These are phyloP conservation scores for Drosophila albomicans DNA, from an alignment of 1,140 invertebrate genomes.

Conservation along the genomic window DNA sequence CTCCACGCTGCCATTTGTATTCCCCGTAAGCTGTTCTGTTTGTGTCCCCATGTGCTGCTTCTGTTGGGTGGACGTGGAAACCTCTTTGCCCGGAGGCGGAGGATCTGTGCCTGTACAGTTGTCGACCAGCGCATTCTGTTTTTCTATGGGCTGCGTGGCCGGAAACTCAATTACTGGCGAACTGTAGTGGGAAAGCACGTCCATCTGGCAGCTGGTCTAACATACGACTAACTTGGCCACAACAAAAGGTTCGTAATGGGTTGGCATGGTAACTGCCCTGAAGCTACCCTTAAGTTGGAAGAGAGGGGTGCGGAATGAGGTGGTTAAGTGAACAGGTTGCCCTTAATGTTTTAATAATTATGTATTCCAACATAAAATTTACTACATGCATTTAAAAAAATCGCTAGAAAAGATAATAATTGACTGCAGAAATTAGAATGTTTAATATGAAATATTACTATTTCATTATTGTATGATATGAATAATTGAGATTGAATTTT, in stretches of 20 bases:
- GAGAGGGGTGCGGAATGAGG: not conserved
- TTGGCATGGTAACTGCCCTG: constrained; percentile 46
- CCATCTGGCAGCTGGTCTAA: constrained; percentile 47
- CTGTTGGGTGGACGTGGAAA: constrained; percentile 49
- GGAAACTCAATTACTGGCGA: constrained; percentile 74
- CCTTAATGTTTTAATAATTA: too few relatives aligned
- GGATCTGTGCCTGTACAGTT: constrained; percentile 76
- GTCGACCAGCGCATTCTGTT: constrained; percentile 58
- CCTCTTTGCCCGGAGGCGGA: constrained; percentile 45
- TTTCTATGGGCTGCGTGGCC: constrained; percentile 64
- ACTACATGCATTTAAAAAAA: too few relatives aligned
- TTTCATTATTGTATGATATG: too few relatives aligned
- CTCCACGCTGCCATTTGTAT: not conserved
- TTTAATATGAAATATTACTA: too few relatives aligned
- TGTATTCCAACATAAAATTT: too few relatives aligned
- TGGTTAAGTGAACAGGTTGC: too few relatives aligned
- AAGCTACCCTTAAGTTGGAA: not conserved
- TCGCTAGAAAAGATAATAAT: too few relatives aligned
- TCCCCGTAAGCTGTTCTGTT: constrained; percentile 52
- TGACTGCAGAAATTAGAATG: too few relatives aligned
- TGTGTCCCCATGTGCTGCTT: constrained; percentile 56
- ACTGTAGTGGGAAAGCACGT: constrained; percentile 77
- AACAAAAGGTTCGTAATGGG: not conserved
- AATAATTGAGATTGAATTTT: too few relatives aligned
- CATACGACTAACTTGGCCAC: not conserved